Conservation (phyloP, 2,113 vertebrate genomes). For the Butastur rufipennis region DNA sequence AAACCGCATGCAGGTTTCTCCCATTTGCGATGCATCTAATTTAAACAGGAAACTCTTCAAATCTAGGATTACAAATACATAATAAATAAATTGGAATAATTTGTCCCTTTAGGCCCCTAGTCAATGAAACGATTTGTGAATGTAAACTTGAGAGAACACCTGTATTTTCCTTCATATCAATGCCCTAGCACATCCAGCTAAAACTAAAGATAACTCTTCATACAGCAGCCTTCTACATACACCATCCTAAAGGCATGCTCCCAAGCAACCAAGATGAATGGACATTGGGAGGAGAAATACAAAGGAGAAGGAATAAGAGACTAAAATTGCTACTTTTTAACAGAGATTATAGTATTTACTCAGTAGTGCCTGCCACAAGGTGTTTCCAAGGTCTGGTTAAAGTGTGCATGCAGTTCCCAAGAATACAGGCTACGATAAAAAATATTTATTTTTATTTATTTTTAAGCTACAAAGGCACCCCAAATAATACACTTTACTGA, state of each 20-base stretch:
- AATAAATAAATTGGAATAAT: background rate
- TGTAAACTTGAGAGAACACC: fast-evolving
- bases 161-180: background rate
- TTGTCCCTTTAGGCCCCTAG: background rate
- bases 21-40: background rate
- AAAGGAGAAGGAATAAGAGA: background rate
- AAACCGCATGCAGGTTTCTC: background rate
- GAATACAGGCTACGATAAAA: background rate
- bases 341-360: slow-evolving; percentile 5
- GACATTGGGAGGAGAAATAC: background rate
- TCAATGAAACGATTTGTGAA: background rate
- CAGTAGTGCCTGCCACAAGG: background rate
- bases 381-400: background rate
- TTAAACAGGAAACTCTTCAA: background rate
- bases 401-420: background rate
- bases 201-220: background rate
- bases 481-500: background rate
- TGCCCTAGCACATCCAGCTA: background rate
- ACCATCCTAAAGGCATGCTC: background rate
- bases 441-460: background rate
- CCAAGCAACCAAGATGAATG: background rate
- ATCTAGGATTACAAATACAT: background rate
- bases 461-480: background rate
- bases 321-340: background rate
- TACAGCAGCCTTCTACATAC: background rate